Base-by-base conservation (phyloP, 2,888 invertebrate species). In the Nephrotoma appendiculata region DNA sequence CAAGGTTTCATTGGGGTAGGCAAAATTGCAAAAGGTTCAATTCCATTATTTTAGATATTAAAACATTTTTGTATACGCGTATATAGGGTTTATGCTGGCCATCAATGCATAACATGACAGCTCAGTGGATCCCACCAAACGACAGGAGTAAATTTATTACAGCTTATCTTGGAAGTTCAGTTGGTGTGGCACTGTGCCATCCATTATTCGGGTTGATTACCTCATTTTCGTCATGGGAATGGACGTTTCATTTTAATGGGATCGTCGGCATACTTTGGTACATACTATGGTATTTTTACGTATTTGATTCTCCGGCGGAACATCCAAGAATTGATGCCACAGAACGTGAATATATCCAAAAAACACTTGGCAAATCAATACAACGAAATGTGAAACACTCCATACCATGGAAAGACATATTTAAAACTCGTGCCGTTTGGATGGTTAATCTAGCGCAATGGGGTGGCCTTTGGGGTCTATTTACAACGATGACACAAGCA, bases 111-210 rank as follows among this genome's bases (percentile, higher is more conserved):
- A 92, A 95, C 41, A 93, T 97, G 92, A 95, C 96, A 88, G 95
- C 96, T 0, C 93, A 94, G 88, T 97, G 97, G 97, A 96, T 96
- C 86, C 96, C 96, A 12, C 95, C 95, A 0, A 93, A 95, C 88
- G 97, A 97, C 90, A 93, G 96, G 87, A 95, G 96, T 89, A 95
- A 94, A 90, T 94, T 94, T 88, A 93, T 95, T 3, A 94, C 94
- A 44, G 93, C 94, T 83, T 94, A 94, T 89, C 89, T 94, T 88
- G 86, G 86, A 5, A 94, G 95, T 89, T 95, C 95, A 0, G 92
- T 95, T 0, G 95, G 95, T 7, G 93, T 94, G 31, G 95, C 94
- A 0, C 88, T 95, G 15, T 95, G 95, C 7, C 95, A 95, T 90
- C 95, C 95, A 0, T 90, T 96, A 87, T 95, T 95, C 88, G 95